Evolutionary conservation across 2,113 vertebrate species (phyloP).

Genomic region (Aplodontia rufa): DNA sequence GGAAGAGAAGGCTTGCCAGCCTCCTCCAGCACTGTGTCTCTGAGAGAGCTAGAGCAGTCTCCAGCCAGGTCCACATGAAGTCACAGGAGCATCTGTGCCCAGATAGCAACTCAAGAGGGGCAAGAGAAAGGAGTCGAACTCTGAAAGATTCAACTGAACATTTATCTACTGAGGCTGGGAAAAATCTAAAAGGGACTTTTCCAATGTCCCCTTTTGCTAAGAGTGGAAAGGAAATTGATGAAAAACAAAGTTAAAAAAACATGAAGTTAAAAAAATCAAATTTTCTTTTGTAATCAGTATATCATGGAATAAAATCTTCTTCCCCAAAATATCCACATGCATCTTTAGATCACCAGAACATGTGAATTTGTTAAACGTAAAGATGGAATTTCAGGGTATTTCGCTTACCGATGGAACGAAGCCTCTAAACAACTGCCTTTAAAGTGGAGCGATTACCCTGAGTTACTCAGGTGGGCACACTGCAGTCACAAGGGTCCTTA

Average conservation of each 20-base stretch:
- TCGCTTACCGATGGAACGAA: not conserved
- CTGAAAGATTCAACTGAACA: not conserved
- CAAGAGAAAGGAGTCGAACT: not conserved
- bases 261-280: not conserved
- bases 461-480: not conserved
- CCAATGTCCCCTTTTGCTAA: not conserved
- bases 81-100: not conserved
- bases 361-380: not conserved
- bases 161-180: not conserved
- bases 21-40: not conserved
- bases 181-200: not conserved
- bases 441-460: not conserved
- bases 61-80: not conserved
- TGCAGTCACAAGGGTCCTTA: not conserved
- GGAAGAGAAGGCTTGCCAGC: too few relatives aligned
- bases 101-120: not conserved
- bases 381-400: not conserved
- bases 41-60: not conserved
- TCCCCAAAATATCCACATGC: not conserved
- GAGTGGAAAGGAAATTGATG: not conserved
- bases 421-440: not conserved
- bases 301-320: not conserved
- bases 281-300: not conserved
- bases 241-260: not conserved
- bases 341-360: not conserved